These are phyloP conservation scores for Nephrotoma appendiculata DNA, from an alignment of 2,888 invertebrate genomes.

Conservation along the genomic window DNA sequence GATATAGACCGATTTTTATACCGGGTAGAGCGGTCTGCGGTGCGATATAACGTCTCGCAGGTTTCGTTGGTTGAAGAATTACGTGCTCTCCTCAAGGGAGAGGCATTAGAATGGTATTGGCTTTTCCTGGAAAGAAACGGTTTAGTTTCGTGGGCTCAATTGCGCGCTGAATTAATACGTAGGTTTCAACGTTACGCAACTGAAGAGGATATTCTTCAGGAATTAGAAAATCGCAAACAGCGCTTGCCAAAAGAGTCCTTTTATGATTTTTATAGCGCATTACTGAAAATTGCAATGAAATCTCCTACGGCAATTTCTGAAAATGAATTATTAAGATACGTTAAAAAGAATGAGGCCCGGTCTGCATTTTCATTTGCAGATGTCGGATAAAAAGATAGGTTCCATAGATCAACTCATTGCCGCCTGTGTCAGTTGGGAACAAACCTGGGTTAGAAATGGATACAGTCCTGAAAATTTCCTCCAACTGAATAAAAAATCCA, in stretches of 20 bases:
- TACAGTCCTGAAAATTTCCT: not conserved
- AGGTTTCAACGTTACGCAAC: not conserved
- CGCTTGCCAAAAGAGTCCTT: not conserved
- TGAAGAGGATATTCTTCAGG: not conserved
- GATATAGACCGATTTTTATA: not conserved
- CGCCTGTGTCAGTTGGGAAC: not conserved
- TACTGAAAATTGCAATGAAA: not conserved
- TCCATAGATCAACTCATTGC: not conserved
- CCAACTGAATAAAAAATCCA: not conserved
- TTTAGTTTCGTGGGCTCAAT: not conserved
- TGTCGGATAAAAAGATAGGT: not conserved
- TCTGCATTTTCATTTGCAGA: not conserved
- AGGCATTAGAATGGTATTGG: not conserved
- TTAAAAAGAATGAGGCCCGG: not conserved
- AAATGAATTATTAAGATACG: not conserved
- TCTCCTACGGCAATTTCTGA: not conserved
- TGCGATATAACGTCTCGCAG: not conserved
- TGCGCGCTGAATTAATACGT: not conserved
- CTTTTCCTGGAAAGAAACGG: not conserved
- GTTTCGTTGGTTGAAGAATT: not conserved
- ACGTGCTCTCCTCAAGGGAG: not conserved
- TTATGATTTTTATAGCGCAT: not conserved
- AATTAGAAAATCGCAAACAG: not conserved
- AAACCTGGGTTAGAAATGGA: not conserved
- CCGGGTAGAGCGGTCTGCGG: not conserved